These are phyloP conservation scores for Zaprionus taronus DNA, from an alignment of 1,140 invertebrate genomes.

Conservation along the genomic window DNA sequence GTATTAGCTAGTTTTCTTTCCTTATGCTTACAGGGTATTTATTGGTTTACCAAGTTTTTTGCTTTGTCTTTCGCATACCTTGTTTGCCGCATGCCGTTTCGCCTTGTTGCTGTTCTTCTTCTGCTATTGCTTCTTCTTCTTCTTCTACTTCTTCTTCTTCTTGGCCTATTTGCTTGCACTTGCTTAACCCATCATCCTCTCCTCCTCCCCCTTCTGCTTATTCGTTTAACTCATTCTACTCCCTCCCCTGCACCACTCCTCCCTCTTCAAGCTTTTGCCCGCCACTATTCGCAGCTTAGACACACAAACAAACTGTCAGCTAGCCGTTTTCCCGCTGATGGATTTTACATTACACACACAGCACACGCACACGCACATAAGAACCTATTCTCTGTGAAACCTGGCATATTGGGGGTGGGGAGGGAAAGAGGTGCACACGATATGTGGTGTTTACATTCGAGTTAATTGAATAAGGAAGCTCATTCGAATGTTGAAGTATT, in stretches of 20 bases:
- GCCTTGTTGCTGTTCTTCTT: slow-evolving; percentile 20
- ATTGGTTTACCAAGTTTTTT: not conserved
- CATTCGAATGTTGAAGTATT: not conserved
- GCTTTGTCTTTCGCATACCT: slow-evolving; percentile 8
- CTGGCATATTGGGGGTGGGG: slow-evolving; percentile 5
- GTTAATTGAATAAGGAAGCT: slow-evolving; percentile 1
- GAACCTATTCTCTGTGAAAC: slow-evolving; percentile 58
- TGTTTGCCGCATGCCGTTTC: slow-evolving; percentile 58
- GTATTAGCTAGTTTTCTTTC: not conserved
- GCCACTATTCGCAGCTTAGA: slow-evolving; percentile 45
- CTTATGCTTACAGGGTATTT: slow-evolving; percentile 2
- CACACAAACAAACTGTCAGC: slow-evolving; percentile 79
- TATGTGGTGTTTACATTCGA: not conserved
- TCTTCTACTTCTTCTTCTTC: slow-evolving; percentile 7
- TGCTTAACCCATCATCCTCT: slow-evolving; percentile 11
- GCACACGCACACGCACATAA: slow-evolving; percentile 39
- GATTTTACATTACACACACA: slow-evolving; percentile 65
- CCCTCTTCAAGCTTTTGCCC: not conserved
- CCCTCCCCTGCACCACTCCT: not conserved
- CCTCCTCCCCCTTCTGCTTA: not conserved
- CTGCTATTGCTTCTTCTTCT: slow-evolving; percentile 4
- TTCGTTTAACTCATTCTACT: not conserved
- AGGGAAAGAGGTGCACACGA: not conserved
- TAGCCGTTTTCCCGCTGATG: slow-evolving; percentile 72
- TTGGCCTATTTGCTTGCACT: slow-evolving; percentile 38